These are phyloP conservation scores for Homarus americanus DNA, from an alignment of 1,140 invertebrate genomes.

Conservation along the genomic window DNA sequence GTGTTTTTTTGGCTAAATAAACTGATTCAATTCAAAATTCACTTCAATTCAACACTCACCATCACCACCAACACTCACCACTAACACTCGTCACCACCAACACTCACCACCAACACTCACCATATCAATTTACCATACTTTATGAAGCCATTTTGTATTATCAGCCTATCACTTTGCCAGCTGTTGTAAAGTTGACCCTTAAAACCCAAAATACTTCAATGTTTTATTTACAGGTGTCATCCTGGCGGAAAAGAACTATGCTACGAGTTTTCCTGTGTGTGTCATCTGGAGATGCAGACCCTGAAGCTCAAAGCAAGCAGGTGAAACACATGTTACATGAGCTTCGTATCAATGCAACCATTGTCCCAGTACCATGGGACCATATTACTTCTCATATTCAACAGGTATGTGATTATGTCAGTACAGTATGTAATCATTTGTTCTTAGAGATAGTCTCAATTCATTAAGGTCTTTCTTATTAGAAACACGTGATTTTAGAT, in stretches of 20 bases:
- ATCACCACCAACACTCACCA: too few relatives aligned
- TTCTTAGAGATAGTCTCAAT: too few relatives aligned
- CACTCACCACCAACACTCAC: too few relatives aligned
- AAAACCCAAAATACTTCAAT: neutral
- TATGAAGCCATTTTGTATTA: too few relatives aligned
- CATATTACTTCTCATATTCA: constrained; percentile 76
- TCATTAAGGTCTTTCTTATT: too few relatives aligned
- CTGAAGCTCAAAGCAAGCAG: constrained; percentile 78
- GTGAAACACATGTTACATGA: constrained; percentile 80
- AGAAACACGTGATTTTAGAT: too few relatives aligned
- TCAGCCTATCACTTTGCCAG: neutral
- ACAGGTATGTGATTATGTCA: constrained; percentile 33
- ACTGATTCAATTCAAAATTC: too few relatives aligned
- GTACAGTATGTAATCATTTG: neutral
- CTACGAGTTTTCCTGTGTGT: constrained; percentile 91
- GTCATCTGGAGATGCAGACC: constrained; percentile 77
- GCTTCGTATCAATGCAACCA: constrained; percentile 82
- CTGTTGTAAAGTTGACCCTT: neutral
- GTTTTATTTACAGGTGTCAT: constrained; percentile 75
- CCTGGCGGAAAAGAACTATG: constrained; percentile 88
- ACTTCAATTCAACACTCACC: too few relatives aligned
- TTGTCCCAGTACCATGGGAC: constrained; percentile 81
- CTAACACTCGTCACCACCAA: too few relatives aligned
- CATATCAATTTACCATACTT: neutral
- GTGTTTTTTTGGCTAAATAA: too few relatives aligned